Evolutionary conservation across 1,140 invertebrate species (phyloP), one percentile per base, ranked within the genome.

Genomic region (Planococcus citri): DNA sequence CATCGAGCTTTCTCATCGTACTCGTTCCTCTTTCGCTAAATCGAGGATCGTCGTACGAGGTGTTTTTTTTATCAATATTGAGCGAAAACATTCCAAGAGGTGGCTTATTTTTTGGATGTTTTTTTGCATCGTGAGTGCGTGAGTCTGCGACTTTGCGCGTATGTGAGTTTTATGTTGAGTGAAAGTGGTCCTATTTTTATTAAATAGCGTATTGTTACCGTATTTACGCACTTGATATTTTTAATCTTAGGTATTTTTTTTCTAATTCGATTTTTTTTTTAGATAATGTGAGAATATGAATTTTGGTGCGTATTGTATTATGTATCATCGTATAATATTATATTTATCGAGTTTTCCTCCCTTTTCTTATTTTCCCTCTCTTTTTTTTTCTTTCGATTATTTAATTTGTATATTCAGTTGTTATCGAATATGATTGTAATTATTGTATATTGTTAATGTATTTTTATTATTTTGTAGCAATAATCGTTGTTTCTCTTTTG

Each of bases 161-260:
- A n/a, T n/a, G n/a, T n/a, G n/a, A n/a, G n/a, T n/a, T n/a, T n/a
- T 33, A 33, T 33, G 29, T 33, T 33, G 29, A 6, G 29, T 33
- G 29, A 12, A 6, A 6, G 29, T 33, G 29, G 29, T 33, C 29
- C 29, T 33, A 33, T n/a, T n/a, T n/a, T n/a, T 33, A 17, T 51
- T 6, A 51, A 17, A 51, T 51, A 51, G 41, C 41, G 41, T 51
- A 51, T 25, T 64, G 60, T 64, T 64, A 64, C 60, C 60, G 25
- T 64, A 64, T 64, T 64, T 64, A 64, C 60, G 60, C 60, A 64
- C 60, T 17, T 22, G 8, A 64, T 51, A 51, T 64, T 64, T 64
- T 27, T 64, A 4, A 25, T 2, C 10, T 64, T 6, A 6, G 22
- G 9, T 2, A 24, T 27, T 64, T 64, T 64, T 64, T 64, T 60